Conservation (phyloP, 1,140 invertebrate species). For the Heliconius eleuchia region DNA sequence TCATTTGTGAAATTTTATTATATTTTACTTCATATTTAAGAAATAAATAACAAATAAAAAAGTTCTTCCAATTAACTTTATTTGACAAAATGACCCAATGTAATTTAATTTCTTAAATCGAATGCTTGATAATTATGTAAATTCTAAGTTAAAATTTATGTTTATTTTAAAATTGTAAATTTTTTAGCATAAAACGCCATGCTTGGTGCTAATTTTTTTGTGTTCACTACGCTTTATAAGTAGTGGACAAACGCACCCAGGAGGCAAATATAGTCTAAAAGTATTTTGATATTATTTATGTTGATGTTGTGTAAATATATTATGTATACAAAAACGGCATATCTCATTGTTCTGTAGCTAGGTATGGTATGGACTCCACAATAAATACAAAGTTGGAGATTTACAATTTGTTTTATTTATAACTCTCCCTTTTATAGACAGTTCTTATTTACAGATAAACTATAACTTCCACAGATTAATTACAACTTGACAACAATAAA, state of each 20-base stretch:
- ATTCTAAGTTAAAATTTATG: conserved; percentile 18
- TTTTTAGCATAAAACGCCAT: neutral
- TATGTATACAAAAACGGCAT: conserved; percentile 68
- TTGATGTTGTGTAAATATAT: conserved; percentile 74
- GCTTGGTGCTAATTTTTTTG: conserved; percentile 63
- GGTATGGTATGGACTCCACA: conserved; percentile 58
- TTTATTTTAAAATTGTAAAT: conserved; percentile 18
- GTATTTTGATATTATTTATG: conserved; percentile 79
- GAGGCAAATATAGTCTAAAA: conserved; percentile 49
- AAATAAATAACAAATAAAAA: neutral
- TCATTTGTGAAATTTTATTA: neutral
- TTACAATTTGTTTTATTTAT: conserved; percentile 36
- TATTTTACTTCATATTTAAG: neutral
- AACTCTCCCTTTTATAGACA: neutral
- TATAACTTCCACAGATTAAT: too few relatives aligned
- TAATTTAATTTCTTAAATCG: neutral
- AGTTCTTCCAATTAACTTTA: neutral
- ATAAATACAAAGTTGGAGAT: conserved; percentile 71
- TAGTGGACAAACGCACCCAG: conserved; percentile 27
- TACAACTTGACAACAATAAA: conserved; percentile 1
- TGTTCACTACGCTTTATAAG: conserved; percentile 51
- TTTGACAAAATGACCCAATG: neutral
- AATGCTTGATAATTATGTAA: neutral
- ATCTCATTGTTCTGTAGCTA: conserved; percentile 78
- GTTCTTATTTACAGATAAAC: too few relatives aligned